Evolutionary conservation across 2,113 vertebrate genomes (phyloP), one percentile per base, ranked within the genome.

Genomic region (Micronisus gabar): DNA sequence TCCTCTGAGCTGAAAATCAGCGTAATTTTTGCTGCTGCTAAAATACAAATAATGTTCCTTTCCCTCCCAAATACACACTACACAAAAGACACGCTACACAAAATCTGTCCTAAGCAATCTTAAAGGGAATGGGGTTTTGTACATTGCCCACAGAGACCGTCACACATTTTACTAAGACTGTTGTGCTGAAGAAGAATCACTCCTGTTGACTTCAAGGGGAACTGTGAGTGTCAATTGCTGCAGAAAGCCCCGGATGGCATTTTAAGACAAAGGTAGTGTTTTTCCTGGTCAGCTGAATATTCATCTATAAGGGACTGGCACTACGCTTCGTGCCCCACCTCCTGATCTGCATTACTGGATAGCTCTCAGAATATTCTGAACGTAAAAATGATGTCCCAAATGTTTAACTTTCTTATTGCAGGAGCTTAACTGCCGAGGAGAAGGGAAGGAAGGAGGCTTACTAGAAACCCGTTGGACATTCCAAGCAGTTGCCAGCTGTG

Each of bases 381-480:
- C 1, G 0, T 16, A 5, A 23, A 36, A 83, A 61, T 1, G 2
- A 26, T 6, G 3, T 10, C 36, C 34, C 6, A 12, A 21, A 18
- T 3, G 2, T 67, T 88, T 41, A n/a, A 48, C 6, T 55, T 38
- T 10, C 26, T 53, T 13, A 16, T 20, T 29, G 15, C 12, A 53
- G 27, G 26, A 75, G 20, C 1, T 2, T 2, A 50, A 45, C 11
- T 5, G 6, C 25, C 0, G 6, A 36, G 66, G 2, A 2, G 34
- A 11, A 43, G 56, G 40, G 71, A 68, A 61, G 38, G 22, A 11
- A 27, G 15, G 53, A 43, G n/a, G 97, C 99, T 98, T 98, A 99
- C 99, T 98, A 98, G 97, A 98, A 98, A 34, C 99, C 99, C 6
- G 91, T 63, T 0, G 98, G 98, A 63, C 99, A 99, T 73, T 99